Conservation (phyloP, 2,888 invertebrate species). For the Hololepta plana region DNA sequence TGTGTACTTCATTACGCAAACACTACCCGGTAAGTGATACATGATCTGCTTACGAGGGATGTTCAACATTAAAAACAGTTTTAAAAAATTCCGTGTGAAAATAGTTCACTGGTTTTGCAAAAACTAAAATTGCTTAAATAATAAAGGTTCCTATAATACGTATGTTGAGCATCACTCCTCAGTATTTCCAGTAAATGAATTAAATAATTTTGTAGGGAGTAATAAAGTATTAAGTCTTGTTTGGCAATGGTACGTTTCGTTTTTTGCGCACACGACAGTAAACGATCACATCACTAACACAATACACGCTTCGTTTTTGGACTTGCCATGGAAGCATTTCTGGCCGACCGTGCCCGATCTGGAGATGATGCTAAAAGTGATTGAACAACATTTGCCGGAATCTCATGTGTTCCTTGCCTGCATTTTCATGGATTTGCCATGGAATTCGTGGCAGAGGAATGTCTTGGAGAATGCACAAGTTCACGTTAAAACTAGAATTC, state of each 20-base stretch:
- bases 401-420: slow-evolving; percentile 54
- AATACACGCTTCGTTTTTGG: slow-evolving; percentile 43
- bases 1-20: slow-evolving; percentile 43
- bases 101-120: too few relatives aligned
- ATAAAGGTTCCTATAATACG: too few relatives aligned
- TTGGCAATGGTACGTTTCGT: slow-evolving; percentile 53
- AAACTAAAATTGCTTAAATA: too few relatives aligned
- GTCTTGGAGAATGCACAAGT: slow-evolving; percentile 26
- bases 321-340: slow-evolving; percentile 54
- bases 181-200: slow-evolving; percentile 6
- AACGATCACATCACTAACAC: slow-evolving; percentile 45
- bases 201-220: slow-evolving; percentile 28
- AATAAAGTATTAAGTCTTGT: slow-evolving; percentile 38
- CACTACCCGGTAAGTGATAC: slow-evolving; percentile 35
- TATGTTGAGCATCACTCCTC: too few relatives aligned
- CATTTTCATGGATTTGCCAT: slow-evolving; percentile 47
- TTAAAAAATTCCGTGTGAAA: too few relatives aligned
- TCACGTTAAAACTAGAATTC: slow-evolving; percentile 27
- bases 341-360: slow-evolving; percentile 46
- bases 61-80: background rate
- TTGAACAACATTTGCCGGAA: slow-evolving; percentile 46
- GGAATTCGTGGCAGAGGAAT: slow-evolving; percentile 42
- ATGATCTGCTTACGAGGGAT: slow-evolving; percentile 12
- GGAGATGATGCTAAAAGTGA: slow-evolving; percentile 47
- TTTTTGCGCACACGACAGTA: slow-evolving; percentile 41